Base-by-base conservation (phyloP, 2,113 vertebrate genomes). In the Emydocephalus ijimae region DNA sequence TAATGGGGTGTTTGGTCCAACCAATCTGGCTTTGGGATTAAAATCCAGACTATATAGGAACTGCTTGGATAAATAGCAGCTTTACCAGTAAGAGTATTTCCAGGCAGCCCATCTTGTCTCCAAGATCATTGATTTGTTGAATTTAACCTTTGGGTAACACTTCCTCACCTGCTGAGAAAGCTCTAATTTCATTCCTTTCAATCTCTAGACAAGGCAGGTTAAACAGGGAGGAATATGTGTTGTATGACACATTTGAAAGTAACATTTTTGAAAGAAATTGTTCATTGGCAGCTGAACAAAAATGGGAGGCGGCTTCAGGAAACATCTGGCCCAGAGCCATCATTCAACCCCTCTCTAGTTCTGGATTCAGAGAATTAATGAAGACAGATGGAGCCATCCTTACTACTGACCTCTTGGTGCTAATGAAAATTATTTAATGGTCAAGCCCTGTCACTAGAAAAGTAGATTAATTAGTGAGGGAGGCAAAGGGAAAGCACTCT, bases 361-460 rank as follows among this genome's bases (percentile, higher is more conserved):
- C 21, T 92, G 87, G 93, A 95, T 93, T 92, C 85, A 74, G 94
- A 93, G 90, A 94, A 48, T 88, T 96, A 96, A 96, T 93, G 91
- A 96, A 96, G 95, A 97, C 20, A 89, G 95, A 97, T 95, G 85
- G 91, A 85, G 89, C 92, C 94, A 90, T 93, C 95, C 94, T 87
- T 56, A 92, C 93, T 55, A 86, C 59, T 94, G 92, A 91, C 92
- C 94, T 92, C 93, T 93, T 91, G 94, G 89, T 94, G 93, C 90
- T 94, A 93, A 96, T 94, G 89, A 95, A 96, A 93, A 93, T 93
- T 95, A 95, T 92, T 96, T 96, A 96, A 95, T 93, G 95, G 94
- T 95, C 95, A 96, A 93, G 91, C 91, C 85, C 92, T 95, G 94
- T 93, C 95, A 92, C 0, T 0, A 52, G 61, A 18, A 59, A 45